A percentile compares a stretch with the other conserved stretches of the same genome.
Evolutionary conservation across 2,888 invertebrate genomes (phyloP).

Genomic region (Caenorhabditis japonica): DNA sequence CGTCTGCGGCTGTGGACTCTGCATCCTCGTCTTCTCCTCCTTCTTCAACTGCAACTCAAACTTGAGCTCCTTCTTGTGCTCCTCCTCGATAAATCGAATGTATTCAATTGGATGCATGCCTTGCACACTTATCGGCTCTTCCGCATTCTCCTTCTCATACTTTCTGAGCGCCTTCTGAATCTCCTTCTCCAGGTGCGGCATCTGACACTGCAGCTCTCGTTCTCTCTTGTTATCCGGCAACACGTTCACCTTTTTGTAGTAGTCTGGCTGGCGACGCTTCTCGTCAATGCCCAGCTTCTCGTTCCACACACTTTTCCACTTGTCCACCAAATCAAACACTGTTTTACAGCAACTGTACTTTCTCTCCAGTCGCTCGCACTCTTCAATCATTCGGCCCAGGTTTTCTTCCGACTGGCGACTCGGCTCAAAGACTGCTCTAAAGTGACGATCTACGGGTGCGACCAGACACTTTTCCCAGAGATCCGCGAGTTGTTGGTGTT

Average conservation of each 20-base stretch:
- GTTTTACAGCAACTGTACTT: slow-evolving; percentile 28
- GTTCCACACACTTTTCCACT: slow-evolving; percentile 39
- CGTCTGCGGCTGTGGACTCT: slow-evolving; percentile 30
- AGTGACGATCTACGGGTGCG: slow-evolving; percentile 14
- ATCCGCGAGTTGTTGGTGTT: slow-evolving; percentile 12
- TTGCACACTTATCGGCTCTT: slow-evolving; percentile 21
- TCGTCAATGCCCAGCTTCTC: slow-evolving; percentile 46
- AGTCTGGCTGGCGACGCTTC: slow-evolving; percentile 36
- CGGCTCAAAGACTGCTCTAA: slow-evolving; percentile 30
- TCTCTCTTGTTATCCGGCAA: slow-evolving; percentile 48
- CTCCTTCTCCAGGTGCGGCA: slow-evolving; percentile 28
- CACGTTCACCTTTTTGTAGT: slow-evolving; percentile 43
- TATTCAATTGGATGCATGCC: slow-evolving; percentile 36
- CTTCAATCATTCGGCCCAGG: slow-evolving; percentile 20
- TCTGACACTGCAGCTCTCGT: slow-evolving; percentile 19
- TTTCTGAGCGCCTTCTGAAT: slow-evolving; percentile 8
- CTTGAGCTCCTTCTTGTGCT: slow-evolving; percentile 36
- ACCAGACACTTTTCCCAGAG: slow-evolving; percentile 47
- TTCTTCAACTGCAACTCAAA: slow-evolving; percentile 36
- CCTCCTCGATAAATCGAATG: slow-evolving; percentile 26
- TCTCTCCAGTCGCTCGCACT: slow-evolving; percentile 21
- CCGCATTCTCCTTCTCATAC: slow-evolving; percentile 29
- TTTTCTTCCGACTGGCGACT: slow-evolving; percentile 17
- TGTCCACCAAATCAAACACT: slow-evolving; percentile 40
- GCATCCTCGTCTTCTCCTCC: slow-evolving; percentile 34